Base-by-base conservation (phyloP, 2,797 vertebrate species). In the Choloepus didactylus region DNA sequence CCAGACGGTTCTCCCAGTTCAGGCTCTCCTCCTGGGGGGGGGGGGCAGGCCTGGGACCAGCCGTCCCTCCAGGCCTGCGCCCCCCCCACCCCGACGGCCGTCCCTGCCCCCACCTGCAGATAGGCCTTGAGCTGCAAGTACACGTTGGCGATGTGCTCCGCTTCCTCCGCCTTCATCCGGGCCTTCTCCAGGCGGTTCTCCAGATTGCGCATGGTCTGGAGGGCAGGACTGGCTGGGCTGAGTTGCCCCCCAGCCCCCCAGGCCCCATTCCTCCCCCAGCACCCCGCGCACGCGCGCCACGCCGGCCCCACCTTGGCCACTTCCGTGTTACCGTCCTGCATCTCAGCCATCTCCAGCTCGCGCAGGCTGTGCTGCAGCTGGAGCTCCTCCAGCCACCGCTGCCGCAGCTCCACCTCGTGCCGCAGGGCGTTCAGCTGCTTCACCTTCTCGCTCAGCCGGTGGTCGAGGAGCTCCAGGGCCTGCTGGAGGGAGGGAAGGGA, bases 151-250 rank as follows among this genome's bases (percentile, higher is more conserved):
- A 99, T 98, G 94, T 98, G 98, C 66, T 98, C 98, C 0, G 99
- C 99, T 95, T 99, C 99, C 41, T 98, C 98, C 14, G 97, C 98
- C 97, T 99, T 99, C 91, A 99, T 98, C 83, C 98, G 98, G 3
- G 98, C 98, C 97, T 99, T 99, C 95, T 99, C 99, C 97, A 99
- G 97, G 2, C 98, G 98, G 97, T 99, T 99, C 96, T 99, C 99
- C 96, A 99, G 96, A 1, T 98, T 89, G 5, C 98, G 98, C 93
- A 99, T 60, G 35, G 98, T 98, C 99, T 99, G 85, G 11, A 6
- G 49, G 69, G 66, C 23, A 25, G 83, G n/a, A 54, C 60, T 6
- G 16, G 31, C 64, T 19, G 59, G 15, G n/a, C 44, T 72, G 38
- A 67, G 72, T 46, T 19, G 54, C 16, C 54, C 89, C 41, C 25